Evolutionary conservation across 2,113 vertebrate genomes (phyloP).

Genomic region (Crotalus horridus): DNA sequence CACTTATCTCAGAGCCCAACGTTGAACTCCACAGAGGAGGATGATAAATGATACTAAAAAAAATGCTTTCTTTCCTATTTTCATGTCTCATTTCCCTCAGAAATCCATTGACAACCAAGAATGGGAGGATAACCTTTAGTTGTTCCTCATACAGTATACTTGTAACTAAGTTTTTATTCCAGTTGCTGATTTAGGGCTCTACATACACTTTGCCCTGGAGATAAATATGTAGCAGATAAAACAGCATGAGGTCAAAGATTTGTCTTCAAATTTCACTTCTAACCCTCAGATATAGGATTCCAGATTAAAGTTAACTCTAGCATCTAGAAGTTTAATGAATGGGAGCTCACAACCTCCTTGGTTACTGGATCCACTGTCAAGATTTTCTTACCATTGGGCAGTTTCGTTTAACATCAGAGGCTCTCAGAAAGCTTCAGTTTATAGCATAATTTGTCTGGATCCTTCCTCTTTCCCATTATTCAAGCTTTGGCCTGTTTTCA

Average conservation of each 20-base stretch:
- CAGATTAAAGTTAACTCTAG: background rate
- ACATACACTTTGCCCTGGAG: background rate
- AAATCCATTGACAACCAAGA: slow-evolving; percentile 3
- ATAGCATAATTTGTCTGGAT: background rate
- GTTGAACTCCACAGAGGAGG: background rate
- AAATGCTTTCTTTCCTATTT: background rate
- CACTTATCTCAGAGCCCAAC: background rate
- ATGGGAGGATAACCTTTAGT: background rate
- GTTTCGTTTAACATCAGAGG: background rate
- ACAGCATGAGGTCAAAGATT: background rate
- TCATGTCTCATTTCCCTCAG: background rate
- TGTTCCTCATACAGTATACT: background rate
- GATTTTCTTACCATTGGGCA: background rate
- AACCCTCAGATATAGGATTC: background rate
- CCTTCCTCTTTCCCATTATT: background rate
- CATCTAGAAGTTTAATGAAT: background rate
- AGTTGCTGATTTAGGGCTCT: background rate
- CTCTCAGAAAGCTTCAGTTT: background rate
- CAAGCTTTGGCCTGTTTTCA: background rate
- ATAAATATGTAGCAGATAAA: background rate
- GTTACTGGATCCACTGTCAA: background rate
- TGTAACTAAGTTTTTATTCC: slow-evolving; percentile 5
- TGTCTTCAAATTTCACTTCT: background rate
- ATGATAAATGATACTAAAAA: background rate
- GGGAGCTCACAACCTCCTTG: background rate